Evolutionary conservation across 2,797 vertebrate species (phyloP).

Genomic region (Clamator glandarius): DNA sequence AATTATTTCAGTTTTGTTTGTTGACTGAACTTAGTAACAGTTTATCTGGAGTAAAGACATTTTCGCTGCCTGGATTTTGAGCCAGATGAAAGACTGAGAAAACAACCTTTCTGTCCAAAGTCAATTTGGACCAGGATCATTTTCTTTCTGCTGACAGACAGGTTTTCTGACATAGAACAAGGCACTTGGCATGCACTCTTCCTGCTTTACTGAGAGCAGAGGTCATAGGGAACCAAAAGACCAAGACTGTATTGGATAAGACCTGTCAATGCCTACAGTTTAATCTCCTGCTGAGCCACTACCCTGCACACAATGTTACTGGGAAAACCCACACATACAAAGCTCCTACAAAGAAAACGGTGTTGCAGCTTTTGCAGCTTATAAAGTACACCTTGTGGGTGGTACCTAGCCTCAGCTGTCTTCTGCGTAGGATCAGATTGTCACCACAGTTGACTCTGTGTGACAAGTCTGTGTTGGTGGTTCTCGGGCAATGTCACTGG

Average conservation of each 20-base stretch:
- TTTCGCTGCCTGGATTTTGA: conserved; percentile 27
- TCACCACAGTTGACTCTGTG: not conserved
- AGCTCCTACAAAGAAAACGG: not conserved
- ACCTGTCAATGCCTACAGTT: not conserved
- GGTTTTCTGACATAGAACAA: not conserved
- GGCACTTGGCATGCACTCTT: not conserved
- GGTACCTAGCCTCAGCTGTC: not conserved
- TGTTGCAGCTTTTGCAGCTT: not conserved
- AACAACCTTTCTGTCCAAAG: conserved; percentile 11
- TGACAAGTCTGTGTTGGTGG: not conserved
- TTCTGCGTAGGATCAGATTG: not conserved
- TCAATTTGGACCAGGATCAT: not conserved
- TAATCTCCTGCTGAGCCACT: not conserved
- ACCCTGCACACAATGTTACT: rapidly evolving
- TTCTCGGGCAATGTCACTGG: rapidly evolving
- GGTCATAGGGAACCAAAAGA: not conserved
- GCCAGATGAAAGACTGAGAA: not conserved
- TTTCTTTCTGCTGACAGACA: not conserved
- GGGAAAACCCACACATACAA: not conserved
- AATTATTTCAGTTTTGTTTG: not conserved
- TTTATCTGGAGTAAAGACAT: conserved; percentile 16
- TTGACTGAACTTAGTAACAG: not conserved
- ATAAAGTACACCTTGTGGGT: not conserved
- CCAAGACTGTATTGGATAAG: not conserved
- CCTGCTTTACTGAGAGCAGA: not conserved